A percentile compares a stretch with the other conserved stretches of the same genome.
These are phyloP conservation scores for Zaprionus ornatus DNA, from an alignment of 1,140 invertebrate genomes.

Conservation along the genomic window DNA sequence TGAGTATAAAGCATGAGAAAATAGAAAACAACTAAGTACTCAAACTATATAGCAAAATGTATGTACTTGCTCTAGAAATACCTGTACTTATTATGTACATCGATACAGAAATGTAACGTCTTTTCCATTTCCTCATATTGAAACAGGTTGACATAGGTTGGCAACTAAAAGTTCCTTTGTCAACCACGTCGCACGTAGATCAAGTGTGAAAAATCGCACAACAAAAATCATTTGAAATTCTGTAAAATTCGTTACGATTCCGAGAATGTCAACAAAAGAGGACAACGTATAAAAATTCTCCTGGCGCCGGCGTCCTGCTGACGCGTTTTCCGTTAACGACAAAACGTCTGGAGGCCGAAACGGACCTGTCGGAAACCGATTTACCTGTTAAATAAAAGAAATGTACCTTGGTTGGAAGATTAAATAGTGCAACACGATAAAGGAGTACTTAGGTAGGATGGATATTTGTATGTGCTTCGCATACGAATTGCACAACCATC, in stretches of 20 bases:
- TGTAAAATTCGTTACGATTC: conserved; percentile 46
- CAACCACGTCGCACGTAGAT: conserved; percentile 42
- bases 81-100: not conserved
- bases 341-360: conserved; percentile 33
- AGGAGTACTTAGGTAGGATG: conserved; percentile 8
- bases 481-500: not conserved
- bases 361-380: conserved; percentile 48
- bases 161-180: not conserved
- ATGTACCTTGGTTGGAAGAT: conserved; percentile 2
- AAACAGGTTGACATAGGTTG: conserved; percentile 18
- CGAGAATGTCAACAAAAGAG: conserved; percentile 56
- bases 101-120: not conserved
- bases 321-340: conserved; percentile 51
- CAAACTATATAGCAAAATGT: not conserved
- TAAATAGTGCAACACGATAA: conserved; percentile 23
- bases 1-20: not conserved
- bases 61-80: not conserved
- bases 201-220: conserved; percentile 76
- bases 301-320: conserved; percentile 75
- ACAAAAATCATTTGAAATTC: conserved; percentile 39
- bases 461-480: conserved; percentile 5
- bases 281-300: conserved; percentile 47
- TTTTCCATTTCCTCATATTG: not conserved
- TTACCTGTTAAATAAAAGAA: conserved; percentile 50
- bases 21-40: not conserved